A percentile compares a stretch with the other conserved stretches of the same genome.
Evolutionary conservation across 2,113 vertebrate species (phyloP).

Genomic region (Paraplagusia blochii): DNA sequence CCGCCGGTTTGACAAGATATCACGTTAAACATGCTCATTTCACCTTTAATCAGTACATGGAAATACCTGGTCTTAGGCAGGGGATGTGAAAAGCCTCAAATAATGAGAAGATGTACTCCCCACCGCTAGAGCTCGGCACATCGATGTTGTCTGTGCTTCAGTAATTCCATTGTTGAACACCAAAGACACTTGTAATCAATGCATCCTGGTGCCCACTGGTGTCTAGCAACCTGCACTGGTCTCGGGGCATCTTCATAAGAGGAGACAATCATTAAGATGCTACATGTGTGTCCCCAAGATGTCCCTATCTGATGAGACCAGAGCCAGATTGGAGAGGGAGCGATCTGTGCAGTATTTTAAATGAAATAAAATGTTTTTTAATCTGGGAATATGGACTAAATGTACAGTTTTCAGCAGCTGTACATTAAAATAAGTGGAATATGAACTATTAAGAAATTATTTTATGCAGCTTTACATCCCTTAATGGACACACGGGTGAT

Average conservation of each 20-base stretch:
- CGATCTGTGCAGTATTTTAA: no score
- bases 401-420: no score
- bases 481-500: not conserved
- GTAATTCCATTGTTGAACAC: constrained; percentile 40
- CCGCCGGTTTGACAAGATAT: constrained; percentile 57
- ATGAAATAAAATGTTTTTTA: no score
- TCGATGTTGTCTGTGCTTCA: constrained; percentile 25
- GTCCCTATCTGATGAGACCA: constrained; percentile 49
- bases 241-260: constrained; percentile 26
- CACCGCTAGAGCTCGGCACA: constrained; percentile 38
- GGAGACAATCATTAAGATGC: constrained; percentile 54
- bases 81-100: constrained; percentile 44
- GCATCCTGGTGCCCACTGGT: constrained; percentile 36
- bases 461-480: constrained; percentile 6
- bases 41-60: constrained; percentile 67
- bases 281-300: constrained; percentile 46
- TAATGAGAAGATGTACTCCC: constrained; percentile 52
- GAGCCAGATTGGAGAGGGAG: constrained; percentile 35
- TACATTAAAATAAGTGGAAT: not conserved
- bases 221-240: constrained; percentile 38
- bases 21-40: constrained; percentile 62
- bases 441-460: not conserved
- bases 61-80: constrained; percentile 58
- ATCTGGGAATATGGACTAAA: no score
- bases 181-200: constrained; percentile 57